Conservation (phyloP, 1,140 invertebrate species). For the Epicauta chinensis region DNA sequence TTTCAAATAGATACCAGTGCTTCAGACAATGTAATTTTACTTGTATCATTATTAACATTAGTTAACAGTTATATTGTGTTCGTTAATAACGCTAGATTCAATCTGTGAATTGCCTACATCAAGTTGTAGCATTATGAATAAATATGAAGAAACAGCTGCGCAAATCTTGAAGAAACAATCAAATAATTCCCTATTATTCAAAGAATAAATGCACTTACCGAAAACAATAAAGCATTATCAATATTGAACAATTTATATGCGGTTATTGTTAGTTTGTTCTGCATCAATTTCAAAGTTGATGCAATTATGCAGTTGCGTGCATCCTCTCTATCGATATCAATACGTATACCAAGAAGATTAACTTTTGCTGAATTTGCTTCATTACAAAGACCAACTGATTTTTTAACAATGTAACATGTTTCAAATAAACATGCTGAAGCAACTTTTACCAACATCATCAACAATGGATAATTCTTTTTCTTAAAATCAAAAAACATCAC, state of each 20-base stretch:
- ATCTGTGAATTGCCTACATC: conserved; percentile 3
- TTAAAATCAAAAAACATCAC: conserved; percentile 11
- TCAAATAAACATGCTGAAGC: conserved; percentile 2
- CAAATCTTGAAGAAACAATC: conserved; percentile 13
- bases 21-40: too few relatives aligned
- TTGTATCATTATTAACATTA: not conserved
- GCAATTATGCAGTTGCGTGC: conserved; percentile 6
- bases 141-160: conserved; percentile 13
- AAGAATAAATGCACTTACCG: conserved; percentile 5
- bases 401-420: not conserved
- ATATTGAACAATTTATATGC: conserved; percentile 16
- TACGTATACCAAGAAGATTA: conserved; percentile 4
- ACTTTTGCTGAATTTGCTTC: conserved; percentile 9
- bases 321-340: conserved; percentile 13
- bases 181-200: conserved; percentile 5
- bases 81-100: not conserved
- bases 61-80: not conserved
- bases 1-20: too few relatives aligned
- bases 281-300: conserved; percentile 11
- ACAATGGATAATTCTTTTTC: not conserved
- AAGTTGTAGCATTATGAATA: conserved; percentile 21
- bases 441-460: not conserved
- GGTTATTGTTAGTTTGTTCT: conserved; percentile 13
- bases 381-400: conserved; percentile 2
- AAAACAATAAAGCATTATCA: conserved; percentile 17